phyloP scores from a whole-genome alignment of 2,113 vertebrate genomes.

The Anolis carolinensis region DNA sequence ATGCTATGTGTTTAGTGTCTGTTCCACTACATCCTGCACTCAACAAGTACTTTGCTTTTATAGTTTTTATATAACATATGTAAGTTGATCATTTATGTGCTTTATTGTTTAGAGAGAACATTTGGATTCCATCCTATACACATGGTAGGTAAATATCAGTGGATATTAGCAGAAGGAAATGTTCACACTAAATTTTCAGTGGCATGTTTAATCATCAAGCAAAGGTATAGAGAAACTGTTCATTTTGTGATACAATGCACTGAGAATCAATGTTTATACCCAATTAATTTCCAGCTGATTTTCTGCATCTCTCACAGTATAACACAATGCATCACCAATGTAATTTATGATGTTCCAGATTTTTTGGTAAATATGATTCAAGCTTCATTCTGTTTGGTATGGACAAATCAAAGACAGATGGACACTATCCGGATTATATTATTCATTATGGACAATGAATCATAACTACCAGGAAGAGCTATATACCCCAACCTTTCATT shows the following conservation, averaged over 20 bases:
- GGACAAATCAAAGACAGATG: neutral
- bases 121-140: neutral
- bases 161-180: slow-evolving; percentile 1
- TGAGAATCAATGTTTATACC: slow-evolving; percentile 38
- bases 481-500: too few relatives aligned
- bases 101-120: neutral
- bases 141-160: neutral
- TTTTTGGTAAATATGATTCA: neutral
- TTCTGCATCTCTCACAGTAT: neutral
- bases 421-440: neutral
- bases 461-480: too few relatives aligned
- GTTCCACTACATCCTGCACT: neutral
- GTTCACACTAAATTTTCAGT: neutral
- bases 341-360: neutral
- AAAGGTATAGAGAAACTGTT: slow-evolving; percentile 9
- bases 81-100: neutral
- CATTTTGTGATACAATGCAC: slow-evolving; percentile 21
- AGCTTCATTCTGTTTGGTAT: neutral
- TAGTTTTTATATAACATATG: neutral
- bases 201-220: neutral
- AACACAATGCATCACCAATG: neutral
- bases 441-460: neutral
- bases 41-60: neutral
- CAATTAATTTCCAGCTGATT: slow-evolving; percentile 9
- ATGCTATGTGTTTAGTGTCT: neutral